phyloP scores from a whole-genome alignment of 2,797 vertebrate genomes.

The Gymnothorax javanicus region DNA sequence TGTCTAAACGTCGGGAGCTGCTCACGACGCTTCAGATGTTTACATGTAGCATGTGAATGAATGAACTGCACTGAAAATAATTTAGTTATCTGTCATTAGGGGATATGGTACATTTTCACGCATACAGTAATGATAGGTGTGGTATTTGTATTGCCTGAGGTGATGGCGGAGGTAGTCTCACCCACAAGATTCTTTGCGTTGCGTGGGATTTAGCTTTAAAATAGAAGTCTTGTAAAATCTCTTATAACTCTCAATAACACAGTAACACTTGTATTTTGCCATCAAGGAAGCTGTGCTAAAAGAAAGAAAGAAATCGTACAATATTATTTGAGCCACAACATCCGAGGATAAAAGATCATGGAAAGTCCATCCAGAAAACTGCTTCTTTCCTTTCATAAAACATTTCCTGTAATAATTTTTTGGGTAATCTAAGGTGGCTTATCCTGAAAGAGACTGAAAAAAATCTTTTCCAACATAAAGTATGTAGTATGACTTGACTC shows the following conservation, averaged over 20 bases:
- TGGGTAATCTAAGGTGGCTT: not conserved
- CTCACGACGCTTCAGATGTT: not conserved
- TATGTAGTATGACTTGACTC: not conserved
- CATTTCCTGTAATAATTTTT: not conserved
- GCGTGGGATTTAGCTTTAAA: too few species aligned
- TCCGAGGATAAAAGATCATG: not conserved
- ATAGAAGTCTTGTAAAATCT: too few species aligned
- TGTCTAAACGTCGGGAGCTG: not conserved
- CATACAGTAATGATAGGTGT: too few species aligned
- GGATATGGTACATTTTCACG: too few species aligned
- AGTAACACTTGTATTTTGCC: too few species aligned
- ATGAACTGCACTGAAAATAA: too few species aligned
- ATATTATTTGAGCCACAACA: not conserved
- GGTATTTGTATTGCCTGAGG: too few species aligned
- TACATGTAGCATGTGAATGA: not conserved
- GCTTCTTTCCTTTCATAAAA: not conserved
- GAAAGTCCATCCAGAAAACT: not conserved
- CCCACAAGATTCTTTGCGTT: too few species aligned
- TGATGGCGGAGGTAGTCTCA: too few species aligned
- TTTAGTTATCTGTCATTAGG: too few species aligned
- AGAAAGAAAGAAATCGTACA: not conserved
- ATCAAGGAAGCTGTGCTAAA: too few species aligned
- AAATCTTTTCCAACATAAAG: not conserved
- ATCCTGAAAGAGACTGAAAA: not conserved
- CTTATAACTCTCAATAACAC: too few species aligned